Base-by-base conservation (phyloP, 2,113 vertebrate genomes). In the Hypomesus transpacificus region DNA sequence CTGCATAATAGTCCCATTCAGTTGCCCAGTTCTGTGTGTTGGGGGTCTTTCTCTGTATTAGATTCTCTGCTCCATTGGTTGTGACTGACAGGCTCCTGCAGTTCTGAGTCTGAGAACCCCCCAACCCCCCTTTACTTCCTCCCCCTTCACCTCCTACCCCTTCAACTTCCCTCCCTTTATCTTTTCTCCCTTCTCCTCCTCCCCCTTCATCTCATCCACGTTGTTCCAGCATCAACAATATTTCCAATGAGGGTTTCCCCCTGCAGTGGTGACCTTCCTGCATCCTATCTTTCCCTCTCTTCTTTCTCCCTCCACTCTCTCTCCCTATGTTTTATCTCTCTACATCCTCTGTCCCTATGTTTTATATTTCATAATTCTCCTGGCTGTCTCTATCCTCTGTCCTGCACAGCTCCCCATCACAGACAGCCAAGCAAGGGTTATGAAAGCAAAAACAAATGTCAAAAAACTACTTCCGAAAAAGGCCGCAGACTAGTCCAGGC, bases 21-120 rank as follows among this genome's bases (percentile, higher is more conserved):
- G 39, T 46, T 11, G 39, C 28, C 64, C 59, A 34, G 31, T 34
- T 46, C 46, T 62, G 71, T 46, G 66, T 82, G 21, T 26, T n/a
- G 16, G 14, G 21, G 67, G 66, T 80, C 31, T 67, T 62, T 69
- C 54, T 65, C 68, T 67, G 75, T 70, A 18, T 67, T 75, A 22
- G 64, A 67, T 75, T 59, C 59, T 73, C 69, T 62, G 82, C 70
- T 74, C 78, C 67, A 31, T 5, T 78, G 70, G 69, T 73, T 77
- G 66, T 87, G 70, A 88, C 75, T 83, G 85, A 87, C 84, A 87
- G 77, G 75, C 73, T 80, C 80, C 78, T 69, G 6, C 78, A n/a
- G 65, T 76, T 76, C 58, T 39, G 75, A 78, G 76, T 82, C 70
- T 78, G 63, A 54, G 75, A 75, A 69, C 53, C 26, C 73, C 52